These are phyloP conservation scores for Cylloceria caligata DNA, from an alignment of 2,888 invertebrate genomes.

Conservation along the genomic window DNA sequence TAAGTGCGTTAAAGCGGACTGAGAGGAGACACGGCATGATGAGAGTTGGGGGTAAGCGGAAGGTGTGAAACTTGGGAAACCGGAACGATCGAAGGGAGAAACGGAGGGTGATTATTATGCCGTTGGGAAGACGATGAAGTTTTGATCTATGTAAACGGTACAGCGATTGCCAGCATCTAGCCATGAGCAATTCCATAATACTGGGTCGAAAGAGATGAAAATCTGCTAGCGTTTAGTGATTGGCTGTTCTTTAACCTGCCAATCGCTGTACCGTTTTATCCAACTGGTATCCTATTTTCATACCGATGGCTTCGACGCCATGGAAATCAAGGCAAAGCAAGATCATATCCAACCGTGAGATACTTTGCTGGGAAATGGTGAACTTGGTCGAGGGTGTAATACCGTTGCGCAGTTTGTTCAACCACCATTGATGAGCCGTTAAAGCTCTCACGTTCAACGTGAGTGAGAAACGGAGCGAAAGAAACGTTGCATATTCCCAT, in stretches of 20 bases:
- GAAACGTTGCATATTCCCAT: slow-evolving; percentile 34
- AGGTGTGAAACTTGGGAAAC: slow-evolving; percentile 10
- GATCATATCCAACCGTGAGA: slow-evolving; percentile 3
- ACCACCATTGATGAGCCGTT: slow-evolving; percentile 63
- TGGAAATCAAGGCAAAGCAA: slow-evolving; percentile 22
- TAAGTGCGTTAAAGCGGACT: slow-evolving; percentile 75
- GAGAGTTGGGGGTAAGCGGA: slow-evolving; percentile 41
- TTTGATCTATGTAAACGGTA: neutral
- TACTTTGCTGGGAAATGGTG: slow-evolving; percentile 51
- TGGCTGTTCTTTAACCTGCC: neutral
- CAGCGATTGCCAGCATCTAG: neutral
- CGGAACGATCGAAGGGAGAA: neutral
- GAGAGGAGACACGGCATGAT: no score
- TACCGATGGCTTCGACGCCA: neutral
- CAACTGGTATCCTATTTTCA: neutral
- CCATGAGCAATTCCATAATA: neutral
- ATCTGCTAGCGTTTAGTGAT: neutral
- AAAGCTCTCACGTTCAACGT: slow-evolving; percentile 51
- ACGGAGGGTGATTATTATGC: slow-evolving; percentile 11
- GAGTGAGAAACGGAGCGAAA: slow-evolving; percentile 30
- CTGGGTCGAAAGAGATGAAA: neutral
- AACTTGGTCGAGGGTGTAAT: slow-evolving; percentile 65
- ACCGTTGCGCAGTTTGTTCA: slow-evolving; percentile 61
- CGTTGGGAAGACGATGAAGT: slow-evolving; percentile 14
- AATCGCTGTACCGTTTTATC: neutral